These are phyloP conservation scores for Saccopteryx bilineata DNA, from an alignment of 2,113 vertebrate genomes.

Conservation along the genomic window DNA sequence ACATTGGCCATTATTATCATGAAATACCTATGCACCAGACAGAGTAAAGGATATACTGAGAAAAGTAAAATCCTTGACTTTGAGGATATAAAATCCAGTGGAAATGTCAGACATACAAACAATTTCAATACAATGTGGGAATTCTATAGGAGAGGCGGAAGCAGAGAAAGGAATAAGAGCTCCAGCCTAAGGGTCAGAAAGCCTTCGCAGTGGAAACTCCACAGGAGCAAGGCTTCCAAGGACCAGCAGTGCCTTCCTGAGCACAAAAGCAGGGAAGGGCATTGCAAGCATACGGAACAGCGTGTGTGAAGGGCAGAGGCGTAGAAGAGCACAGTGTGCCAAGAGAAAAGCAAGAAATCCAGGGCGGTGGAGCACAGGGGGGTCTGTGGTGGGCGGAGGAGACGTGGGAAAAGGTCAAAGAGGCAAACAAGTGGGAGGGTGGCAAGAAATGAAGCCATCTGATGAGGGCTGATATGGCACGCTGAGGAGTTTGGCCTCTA, in stretches of 20 bases:
- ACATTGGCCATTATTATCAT: background rate
- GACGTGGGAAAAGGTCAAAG: background rate
- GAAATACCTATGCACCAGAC: background rate
- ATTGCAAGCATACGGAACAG: background rate
- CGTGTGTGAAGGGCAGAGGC: background rate
- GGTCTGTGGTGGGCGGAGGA: fast-evolving
- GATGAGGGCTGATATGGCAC: background rate
- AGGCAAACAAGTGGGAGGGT: background rate
- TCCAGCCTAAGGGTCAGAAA: background rate
- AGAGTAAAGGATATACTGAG: background rate
- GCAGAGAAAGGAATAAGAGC: background rate
- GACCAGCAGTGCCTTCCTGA: background rate
- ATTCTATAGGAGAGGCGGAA: background rate
- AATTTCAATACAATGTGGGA: background rate
- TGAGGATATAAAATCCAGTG: background rate
- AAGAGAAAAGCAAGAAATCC: background rate
- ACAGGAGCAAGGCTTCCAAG: background rate
- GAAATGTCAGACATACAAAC: background rate
- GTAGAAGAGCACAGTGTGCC: background rate
- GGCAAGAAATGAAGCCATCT: background rate
- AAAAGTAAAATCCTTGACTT: background rate
- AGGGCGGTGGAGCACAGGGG: fast-evolving
- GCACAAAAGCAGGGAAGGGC: background rate
- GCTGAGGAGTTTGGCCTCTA: slow-evolving; percentile 34
- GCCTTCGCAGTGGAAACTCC: background rate